These are phyloP conservation scores for Ostrea denselamellosa DNA, from an alignment of 1,140 invertebrate species.

Conservation along the genomic window DNA sequence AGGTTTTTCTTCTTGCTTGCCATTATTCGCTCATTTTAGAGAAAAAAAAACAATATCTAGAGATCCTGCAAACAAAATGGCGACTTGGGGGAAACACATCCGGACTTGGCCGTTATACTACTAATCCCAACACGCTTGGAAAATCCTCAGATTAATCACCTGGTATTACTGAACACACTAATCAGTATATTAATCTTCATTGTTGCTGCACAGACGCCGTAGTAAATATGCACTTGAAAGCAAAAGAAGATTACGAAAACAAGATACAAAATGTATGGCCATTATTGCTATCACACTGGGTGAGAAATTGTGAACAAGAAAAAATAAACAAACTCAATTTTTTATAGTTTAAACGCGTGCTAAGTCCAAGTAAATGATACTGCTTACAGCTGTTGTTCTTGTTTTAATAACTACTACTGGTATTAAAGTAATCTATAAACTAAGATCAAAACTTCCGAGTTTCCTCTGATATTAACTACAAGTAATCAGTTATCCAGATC, in stretches of 20 bases:
- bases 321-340: too few species aligned
- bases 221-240: background rate
- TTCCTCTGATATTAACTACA: too few species aligned
- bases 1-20: constrained; percentile 43
- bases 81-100: background rate
- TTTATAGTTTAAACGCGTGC: too few species aligned
- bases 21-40: constrained; percentile 27
- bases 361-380: too few species aligned
- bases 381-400: too few species aligned
- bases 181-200: background rate
- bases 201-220: background rate
- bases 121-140: background rate
- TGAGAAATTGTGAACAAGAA: too few species aligned
- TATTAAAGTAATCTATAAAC: background rate
- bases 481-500: too few species aligned
- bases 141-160: constrained; percentile 23
- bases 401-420: too few species aligned
- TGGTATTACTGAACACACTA: background rate
- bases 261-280: too few species aligned
- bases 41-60: background rate
- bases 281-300: background rate
- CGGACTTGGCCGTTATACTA: constrained; percentile 9
- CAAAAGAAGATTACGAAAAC: too few species aligned
- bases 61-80: constrained; percentile 6
- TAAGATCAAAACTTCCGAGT: background rate